Evolutionary conservation across 2,113 vertebrate species (phyloP).

Genomic region (Cebidichthys violaceus): DNA sequence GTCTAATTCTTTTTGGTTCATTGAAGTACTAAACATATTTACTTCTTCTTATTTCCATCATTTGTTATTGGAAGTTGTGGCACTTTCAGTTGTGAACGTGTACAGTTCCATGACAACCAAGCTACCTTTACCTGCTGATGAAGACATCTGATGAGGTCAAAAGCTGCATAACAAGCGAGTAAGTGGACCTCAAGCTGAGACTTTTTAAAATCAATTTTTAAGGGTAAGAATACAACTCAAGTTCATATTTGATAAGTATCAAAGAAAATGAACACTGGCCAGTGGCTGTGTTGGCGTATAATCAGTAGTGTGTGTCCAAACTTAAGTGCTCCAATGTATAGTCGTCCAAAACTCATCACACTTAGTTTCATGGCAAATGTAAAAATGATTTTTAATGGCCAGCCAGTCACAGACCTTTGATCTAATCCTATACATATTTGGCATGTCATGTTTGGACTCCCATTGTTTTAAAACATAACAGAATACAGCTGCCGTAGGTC

Average conservation of each 20-base stretch:
- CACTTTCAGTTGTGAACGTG: not conserved
- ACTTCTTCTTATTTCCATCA: not conserved
- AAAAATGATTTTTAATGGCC: not conserved
- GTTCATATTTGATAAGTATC: not conserved
- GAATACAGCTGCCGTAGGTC: no score
- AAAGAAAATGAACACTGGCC: not conserved
- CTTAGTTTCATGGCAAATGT: not conserved
- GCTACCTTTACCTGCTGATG: not conserved
- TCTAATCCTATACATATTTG: not conserved
- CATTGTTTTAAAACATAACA: not conserved
- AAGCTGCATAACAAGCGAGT: not conserved
- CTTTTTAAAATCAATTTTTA: not conserved
- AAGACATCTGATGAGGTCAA: not conserved
- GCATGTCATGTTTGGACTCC: not conserved
- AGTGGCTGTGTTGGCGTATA: not conserved
- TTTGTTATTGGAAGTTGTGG: not conserved
- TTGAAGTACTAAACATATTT: not conserved
- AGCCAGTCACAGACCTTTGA: not conserved
- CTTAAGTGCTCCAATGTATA: not conserved
- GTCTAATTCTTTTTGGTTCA: not conserved
- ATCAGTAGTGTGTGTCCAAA: not conserved
- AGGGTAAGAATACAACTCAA: not conserved
- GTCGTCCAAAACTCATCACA: not conserved
- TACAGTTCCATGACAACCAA: not conserved
- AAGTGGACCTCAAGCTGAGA: not conserved